Percentiles rank a stretch among this genome's conserved stretches.
Conservation (phyloP, 2,888 invertebrate species). For the Cremastinae sp. region DNA sequence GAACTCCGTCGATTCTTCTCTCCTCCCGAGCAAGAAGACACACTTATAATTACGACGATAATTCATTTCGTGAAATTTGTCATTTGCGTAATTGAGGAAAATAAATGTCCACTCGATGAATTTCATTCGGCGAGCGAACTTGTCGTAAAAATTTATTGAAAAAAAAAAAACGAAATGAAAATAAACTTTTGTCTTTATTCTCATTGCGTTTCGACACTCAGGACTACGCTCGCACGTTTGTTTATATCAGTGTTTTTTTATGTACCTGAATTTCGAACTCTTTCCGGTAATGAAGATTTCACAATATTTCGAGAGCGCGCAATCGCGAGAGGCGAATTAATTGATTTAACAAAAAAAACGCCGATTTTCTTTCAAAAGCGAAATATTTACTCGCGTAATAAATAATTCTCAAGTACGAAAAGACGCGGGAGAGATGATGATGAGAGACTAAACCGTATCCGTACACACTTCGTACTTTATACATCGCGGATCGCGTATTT, state of each 20-base stretch:
- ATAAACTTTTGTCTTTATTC: neutral
- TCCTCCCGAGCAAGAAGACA: too few relatives aligned
- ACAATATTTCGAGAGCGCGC: constrained; percentile 38
- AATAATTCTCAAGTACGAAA: constrained; percentile 22
- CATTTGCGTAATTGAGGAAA: too few relatives aligned
- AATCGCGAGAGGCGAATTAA: constrained; percentile 33
- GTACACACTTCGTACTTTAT: constrained; percentile 48
- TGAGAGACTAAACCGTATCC: constrained; percentile 51
- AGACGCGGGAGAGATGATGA: constrained; percentile 44
- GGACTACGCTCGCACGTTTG: neutral
- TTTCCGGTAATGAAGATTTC: constrained; percentile 49
- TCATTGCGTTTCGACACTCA: too few relatives aligned
- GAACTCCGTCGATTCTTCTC: too few relatives aligned
- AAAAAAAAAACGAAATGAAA: neutral
- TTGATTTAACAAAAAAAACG: constrained; percentile 21
- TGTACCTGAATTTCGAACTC: constrained; percentile 41
- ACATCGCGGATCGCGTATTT: constrained; percentile 43
- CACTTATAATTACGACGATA: too few relatives aligned
- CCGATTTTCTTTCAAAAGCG: too few relatives aligned
- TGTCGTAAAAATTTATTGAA: too few relatives aligned
- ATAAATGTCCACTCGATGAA: too few relatives aligned
- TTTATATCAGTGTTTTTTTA: constrained; percentile 12
- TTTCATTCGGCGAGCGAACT: too few relatives aligned
- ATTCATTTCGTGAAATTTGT: too few relatives aligned
- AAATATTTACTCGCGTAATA: constrained; percentile 15